Conservation (phyloP, 2,888 invertebrate species). For the Eupeodes latifasciatus region DNA sequence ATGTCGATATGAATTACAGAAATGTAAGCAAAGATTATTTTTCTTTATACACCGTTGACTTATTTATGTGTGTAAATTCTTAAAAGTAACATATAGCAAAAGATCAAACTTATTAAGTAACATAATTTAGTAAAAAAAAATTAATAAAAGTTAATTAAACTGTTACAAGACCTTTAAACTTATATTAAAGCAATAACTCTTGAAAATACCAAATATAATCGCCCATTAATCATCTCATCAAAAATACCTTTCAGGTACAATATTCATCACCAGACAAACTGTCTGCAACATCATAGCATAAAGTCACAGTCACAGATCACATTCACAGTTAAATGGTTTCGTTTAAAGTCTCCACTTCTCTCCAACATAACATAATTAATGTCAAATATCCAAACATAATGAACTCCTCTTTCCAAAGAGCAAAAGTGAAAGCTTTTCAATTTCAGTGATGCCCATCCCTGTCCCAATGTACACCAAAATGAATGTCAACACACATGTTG, state of each 20-base stretch:
- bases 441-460: conserved; percentile 32
- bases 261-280: conserved; percentile 24
- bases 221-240: not conserved
- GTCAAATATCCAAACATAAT: conserved; percentile 60
- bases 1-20: no score
- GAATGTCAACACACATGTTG: conserved; percentile 65
- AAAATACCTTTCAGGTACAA: not conserved
- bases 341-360: conserved; percentile 46
- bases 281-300: conserved; percentile 20
- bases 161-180: not conserved
- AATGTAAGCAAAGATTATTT: no score
- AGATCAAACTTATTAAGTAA: no score
- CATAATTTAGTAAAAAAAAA: no score
- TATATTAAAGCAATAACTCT: not conserved
- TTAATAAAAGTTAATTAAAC: no score
- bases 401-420: conserved; percentile 54
- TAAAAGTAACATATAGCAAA: no score
- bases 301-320: conserved; percentile 28
- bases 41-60: no score
- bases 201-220: not conserved
- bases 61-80: no score
- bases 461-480: conserved; percentile 46
- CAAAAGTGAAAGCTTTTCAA: conserved; percentile 71
- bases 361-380: conserved; percentile 51
- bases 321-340: conserved; percentile 46